Base-by-base conservation (phyloP, 2,797 vertebrate genomes). In the Pantherophis alleghaniensis region DNA sequence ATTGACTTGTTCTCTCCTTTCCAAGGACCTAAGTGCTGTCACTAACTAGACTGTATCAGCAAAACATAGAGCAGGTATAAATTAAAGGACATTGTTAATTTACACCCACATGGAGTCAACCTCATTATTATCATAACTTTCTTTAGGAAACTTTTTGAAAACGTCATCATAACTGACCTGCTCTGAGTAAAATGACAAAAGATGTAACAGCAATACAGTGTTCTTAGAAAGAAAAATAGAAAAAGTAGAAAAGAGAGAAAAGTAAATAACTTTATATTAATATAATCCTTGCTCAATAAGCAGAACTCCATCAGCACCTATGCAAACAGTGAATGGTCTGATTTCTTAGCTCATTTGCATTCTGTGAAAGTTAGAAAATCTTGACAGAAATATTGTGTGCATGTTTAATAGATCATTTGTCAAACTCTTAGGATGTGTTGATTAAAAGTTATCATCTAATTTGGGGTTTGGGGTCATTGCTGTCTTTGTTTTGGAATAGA, bases 1-100 rank as follows among this genome's bases (percentile, higher is more conserved):
- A 95, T 95, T 95, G 96, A 96, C 63, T 96, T 96, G 94, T 96
- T 95, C 66, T 90, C 86, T 51, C 89, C 51, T 95, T 95, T 94
- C 92, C 91, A 0, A 93, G 63, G 26, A 94, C 93, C 92, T 63
- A 92, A 90, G 91, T 69, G 91, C 42, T 95, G 89, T 91, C 83
- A 94, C 37, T 91, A 94, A 94, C 42, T 95, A 95, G 96, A 93
- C 92, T 91, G 79, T 18, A 92, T 47, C 92, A 94, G 89, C n/a
- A 93, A 91, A 94, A 94, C 13, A 94, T 51, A 88, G 20, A 87
- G n/a, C 93, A 59, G 12, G 4, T n/a, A 94, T 87, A 37, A 0
- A 92, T 14, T 55, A 22, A 66, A 60, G 0, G 1, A 26, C 56
- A 69, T 89, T 61, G 26, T 94, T 95, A 32, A 87, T 94, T n/a